Evolutionary conservation across 2,113 vertebrate species (phyloP).

Genomic region (Rafetus swinhoei): DNA sequence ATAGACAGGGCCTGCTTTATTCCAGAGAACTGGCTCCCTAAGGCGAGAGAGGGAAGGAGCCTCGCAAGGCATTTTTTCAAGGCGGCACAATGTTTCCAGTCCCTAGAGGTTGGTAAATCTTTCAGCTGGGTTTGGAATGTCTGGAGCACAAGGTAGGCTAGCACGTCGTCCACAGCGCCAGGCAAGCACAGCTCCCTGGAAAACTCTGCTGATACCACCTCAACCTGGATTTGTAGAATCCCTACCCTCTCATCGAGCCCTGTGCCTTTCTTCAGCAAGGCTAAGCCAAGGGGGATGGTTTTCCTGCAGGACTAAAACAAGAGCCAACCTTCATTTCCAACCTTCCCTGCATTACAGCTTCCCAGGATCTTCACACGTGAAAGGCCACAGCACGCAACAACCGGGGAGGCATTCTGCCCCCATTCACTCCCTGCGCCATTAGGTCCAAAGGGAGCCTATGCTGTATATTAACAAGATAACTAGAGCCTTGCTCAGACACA

Average conservation of each 20-base stretch:
- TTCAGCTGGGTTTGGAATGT: background rate
- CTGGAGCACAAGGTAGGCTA: background rate
- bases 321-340: background rate
- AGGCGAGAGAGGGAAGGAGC: background rate
- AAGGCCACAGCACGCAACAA: background rate
- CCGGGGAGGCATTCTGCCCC: background rate
- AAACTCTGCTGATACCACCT: background rate
- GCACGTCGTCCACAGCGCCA: background rate
- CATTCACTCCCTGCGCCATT: background rate
- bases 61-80: background rate
- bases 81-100: background rate
- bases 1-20: background rate
- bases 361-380: background rate
- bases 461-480: background rate
- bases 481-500: too few relatives aligned
- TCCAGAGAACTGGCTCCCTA: background rate
- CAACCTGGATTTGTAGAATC: background rate
- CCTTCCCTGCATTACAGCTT: background rate
- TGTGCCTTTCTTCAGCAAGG: background rate
- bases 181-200: background rate
- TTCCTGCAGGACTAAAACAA: background rate
- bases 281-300: background rate
- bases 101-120: fast-evolving
- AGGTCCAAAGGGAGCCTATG: background rate
- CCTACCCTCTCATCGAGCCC: background rate